Base-by-base conservation (phyloP, 1,140 invertebrate genomes). In the Thaumetopoea pityocampa region DNA sequence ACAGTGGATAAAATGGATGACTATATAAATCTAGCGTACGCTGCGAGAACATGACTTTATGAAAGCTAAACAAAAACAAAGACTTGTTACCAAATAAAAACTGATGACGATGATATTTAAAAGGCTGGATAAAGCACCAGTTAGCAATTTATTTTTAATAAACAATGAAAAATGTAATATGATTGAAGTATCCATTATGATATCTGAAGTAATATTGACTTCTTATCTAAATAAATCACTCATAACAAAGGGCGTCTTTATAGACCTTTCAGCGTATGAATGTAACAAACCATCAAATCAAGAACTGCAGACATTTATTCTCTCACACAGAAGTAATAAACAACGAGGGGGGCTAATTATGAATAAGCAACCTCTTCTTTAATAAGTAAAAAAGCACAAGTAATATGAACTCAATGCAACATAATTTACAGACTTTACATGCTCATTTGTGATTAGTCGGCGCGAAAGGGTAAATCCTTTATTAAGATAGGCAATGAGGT, bases 401-500 rank as follows among this genome's bases (percentile, higher is more conserved):
- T 68, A 71, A 70, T 77, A 71, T 63, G 68, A 77, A 67, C 76
- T 79, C 58, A 77, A 78, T 78, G 73, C 67, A 79, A 78, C 68
- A 80, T 84, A 84, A 84, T 84, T 83, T 84, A 84, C 68, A 54
- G 68, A 77, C 74, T 81, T 81, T 78, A 84, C 77, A 84, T 84
- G 77, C 80, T 73, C 71, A 81, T 84, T 81, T 81, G 70, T 83
- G 80, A 84, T 84, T 84, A 81, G 77, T 62, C 67, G 80, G 80
- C 80, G 80, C 77, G 80, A 84, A 84, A 84, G 80, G 79, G 79
- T 73, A 84, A 84, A 84, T 84, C 74, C 79, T 78, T 69, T 78
- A 84, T 84, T 84, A 84, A 84, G 80, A 84, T 84, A 84, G 80
- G 77, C 81, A 84, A 84, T 84, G 77, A 81, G 80, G 80, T 84